A percentile compares a stretch with the other conserved stretches of the same genome.
Evolutionary conservation across 2,888 invertebrate species (phyloP).

Genomic region (Leucophenga maculata): DNA sequence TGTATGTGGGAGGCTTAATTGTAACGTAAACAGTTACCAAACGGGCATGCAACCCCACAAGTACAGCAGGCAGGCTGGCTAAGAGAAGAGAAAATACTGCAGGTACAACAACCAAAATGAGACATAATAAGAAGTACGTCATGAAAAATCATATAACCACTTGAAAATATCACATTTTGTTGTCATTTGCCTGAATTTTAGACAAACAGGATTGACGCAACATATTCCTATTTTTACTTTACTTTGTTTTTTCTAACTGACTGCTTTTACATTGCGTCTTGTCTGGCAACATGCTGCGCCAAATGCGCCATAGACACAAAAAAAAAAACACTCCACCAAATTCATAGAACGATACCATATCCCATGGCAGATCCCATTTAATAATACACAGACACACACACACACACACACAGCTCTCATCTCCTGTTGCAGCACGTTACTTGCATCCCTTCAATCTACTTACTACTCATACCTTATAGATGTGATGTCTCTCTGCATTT

Average conservation of each 20-base stretch:
- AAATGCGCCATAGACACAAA: not conserved
- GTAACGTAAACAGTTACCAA: not conserved
- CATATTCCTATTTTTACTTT: conserved; percentile 32
- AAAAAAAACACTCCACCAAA: not conserved
- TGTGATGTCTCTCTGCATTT: not conserved
- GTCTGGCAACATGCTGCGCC: conserved; percentile 13
- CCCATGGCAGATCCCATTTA: not conserved
- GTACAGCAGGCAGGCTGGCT: too few species aligned
- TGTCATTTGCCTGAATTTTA: conserved; percentile 12
- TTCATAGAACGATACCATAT: not conserved
- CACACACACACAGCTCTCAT: not conserved
- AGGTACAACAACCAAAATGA: not conserved
- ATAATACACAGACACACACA: not conserved
- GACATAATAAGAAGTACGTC: not conserved
- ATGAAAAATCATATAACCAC: conserved; percentile 3
- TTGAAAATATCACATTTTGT: not conserved
- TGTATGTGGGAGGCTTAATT: too few species aligned
- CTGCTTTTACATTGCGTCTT: not conserved
- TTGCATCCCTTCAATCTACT: not conserved
- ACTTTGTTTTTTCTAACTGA: conserved; percentile 17
- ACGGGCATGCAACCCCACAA: conserved; percentile 7
- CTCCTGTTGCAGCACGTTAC: not conserved
- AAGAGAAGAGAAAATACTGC: too few species aligned
- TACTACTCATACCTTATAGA: not conserved
- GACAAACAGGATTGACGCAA: conserved; percentile 40